Evolutionary conservation across 35 echinoderm and acorn worm species (phyloP), one percentile per base, ranked within the genome.

Genomic region (Lytechinus variegatus): DNA sequence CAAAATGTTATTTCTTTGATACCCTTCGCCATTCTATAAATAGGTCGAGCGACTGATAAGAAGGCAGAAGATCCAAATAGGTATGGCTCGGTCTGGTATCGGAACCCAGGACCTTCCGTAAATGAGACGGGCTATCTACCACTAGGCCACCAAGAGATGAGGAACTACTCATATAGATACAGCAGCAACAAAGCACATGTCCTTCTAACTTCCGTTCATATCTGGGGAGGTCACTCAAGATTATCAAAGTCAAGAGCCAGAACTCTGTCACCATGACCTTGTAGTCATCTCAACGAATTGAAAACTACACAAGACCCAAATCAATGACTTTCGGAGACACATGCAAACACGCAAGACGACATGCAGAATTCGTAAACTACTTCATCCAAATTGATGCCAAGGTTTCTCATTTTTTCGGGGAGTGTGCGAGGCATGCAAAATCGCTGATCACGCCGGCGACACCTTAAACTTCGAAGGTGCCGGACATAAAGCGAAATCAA

Each of bases 201-300:
- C 33, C 33, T 44, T 44, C 33, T 44, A 44, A 44, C 33, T 44
- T 1, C 2, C 33, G 33, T 79, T 1, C 16, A 19, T 79, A 7
- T 14, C 19, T 2, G 56, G 56, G 56, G 56, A 58, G 66, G 66
- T 79, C 66, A 24, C 66, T 79, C n/a, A 4, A 79, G 66, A 24
- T 79, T 19, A 79, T 8, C 66, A 79, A 27, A 79, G 66, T 79
- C 19, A 79, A 24, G 66, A 79, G 66, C 66, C 66, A 79, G 66
- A 79, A 79, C 66, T 79, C 6, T 79, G 66, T 79, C 66, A 79
- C n/a, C 66, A 79, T 79, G 66, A 79, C 66, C 66, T 79, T 72
- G 61, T 72, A 16, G 66, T 79, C 66, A 79, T 24, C n/a, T 14
- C 66, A 79, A 2, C n/a, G 66, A 79, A 79, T 79, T 11, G 1